phyloP scores from a whole-genome alignment of 2,113 vertebrate genomes.

The Colius striatus region DNA sequence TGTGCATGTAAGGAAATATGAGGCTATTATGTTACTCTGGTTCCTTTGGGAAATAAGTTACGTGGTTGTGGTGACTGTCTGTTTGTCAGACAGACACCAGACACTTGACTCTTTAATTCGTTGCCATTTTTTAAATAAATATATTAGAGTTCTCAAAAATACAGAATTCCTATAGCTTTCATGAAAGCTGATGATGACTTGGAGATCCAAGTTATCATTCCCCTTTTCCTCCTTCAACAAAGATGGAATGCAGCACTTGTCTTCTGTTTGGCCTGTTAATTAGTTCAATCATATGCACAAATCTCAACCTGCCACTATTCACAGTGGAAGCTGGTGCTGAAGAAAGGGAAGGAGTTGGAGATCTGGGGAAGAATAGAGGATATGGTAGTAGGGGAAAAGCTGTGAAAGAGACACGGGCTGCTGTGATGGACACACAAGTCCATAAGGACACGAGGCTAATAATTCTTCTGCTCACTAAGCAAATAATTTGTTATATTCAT shows the following conservation, averaged over 20 bases:
- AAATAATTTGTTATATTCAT: background rate
- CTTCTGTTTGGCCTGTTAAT: background rate
- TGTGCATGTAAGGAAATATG: background rate
- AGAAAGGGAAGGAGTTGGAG: background rate
- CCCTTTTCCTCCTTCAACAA: background rate
- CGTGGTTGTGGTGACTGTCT: background rate
- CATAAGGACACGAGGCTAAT: background rate
- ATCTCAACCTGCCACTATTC: background rate
- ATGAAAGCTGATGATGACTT: background rate
- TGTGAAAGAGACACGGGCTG: background rate
- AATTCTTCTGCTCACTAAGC: background rate
- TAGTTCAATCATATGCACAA: background rate
- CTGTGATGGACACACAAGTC: background rate
- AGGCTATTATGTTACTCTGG: background rate
- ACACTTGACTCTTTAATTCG: background rate
- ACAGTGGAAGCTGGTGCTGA: background rate
- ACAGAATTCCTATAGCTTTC: background rate
- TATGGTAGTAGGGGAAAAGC: background rate
- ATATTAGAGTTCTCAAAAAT: background rate
- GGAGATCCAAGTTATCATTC: background rate
- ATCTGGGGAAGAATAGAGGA: background rate
- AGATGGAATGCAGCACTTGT: background rate
- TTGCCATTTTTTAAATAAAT: background rate
- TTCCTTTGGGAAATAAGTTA: background rate
- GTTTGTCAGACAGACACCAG: background rate